Conservation (phyloP, 2,113 vertebrate species). For the Spea bombifrons region DNA sequence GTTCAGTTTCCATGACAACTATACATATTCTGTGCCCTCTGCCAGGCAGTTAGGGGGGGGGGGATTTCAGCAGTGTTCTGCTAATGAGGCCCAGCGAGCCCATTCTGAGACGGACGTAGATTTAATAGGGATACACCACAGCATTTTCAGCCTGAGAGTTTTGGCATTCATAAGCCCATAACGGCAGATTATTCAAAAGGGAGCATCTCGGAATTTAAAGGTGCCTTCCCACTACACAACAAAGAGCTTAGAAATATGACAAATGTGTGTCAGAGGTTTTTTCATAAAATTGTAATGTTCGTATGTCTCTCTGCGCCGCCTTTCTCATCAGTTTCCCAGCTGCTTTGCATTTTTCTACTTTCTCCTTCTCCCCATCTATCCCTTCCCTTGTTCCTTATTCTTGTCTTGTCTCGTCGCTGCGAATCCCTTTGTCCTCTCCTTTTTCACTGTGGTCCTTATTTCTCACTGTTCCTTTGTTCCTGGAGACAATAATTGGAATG, state of each 20-base stretch:
- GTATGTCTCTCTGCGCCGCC: not conserved
- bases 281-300: not conserved
- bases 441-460: not conserved
- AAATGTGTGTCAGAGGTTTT: not conserved
- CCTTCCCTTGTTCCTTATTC: not conserved
- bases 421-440: constrained; percentile 26
- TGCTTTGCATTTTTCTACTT: not conserved
- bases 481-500: constrained; percentile 11
- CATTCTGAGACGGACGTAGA: constrained; percentile 24
- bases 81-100: constrained; percentile 42
- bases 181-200: constrained; percentile 3
- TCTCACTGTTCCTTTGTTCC: constrained; percentile 18
- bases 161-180: constrained; percentile 7
- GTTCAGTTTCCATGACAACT: constrained; percentile 36
- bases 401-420: not conserved
- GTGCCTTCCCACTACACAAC: not conserved
- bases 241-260: not conserved
- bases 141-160: constrained; percentile 11
- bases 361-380: not conserved
- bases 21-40: constrained; percentile 4
- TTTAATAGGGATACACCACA: constrained; percentile 31
- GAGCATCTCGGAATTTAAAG: not conserved
- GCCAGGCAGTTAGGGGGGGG: not conserved
- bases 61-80: constrained; percentile 20
- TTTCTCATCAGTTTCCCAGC: not conserved